Conservation (phyloP, 2,797 vertebrate genomes). For the Myotis daubentonii region DNA sequence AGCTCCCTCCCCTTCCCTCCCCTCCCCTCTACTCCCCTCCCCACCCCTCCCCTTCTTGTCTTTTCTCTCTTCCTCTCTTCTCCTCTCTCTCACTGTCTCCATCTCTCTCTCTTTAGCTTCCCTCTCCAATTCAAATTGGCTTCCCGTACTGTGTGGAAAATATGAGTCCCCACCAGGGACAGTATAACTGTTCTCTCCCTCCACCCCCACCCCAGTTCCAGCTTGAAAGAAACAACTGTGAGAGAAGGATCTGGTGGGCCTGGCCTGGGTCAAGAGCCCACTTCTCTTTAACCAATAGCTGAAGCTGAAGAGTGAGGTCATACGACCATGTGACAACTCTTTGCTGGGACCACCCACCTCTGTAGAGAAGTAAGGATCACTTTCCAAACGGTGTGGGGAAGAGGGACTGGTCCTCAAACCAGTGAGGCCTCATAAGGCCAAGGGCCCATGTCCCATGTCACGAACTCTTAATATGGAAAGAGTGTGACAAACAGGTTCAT, state of each 20-base stretch:
- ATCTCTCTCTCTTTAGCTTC: background rate
- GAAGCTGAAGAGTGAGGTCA: background rate
- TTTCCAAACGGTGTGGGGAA: background rate
- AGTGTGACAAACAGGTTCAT: background rate
- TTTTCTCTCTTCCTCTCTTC: too few relatives aligned
- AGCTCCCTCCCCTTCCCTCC: background rate
- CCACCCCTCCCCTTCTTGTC: fast-evolving
- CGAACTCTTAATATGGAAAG: background rate
- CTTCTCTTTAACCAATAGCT: background rate
- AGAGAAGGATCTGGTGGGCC: background rate
- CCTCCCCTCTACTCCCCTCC: too few relatives aligned
- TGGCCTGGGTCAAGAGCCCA: background rate
- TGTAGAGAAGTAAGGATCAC: background rate
- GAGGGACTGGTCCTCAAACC: background rate
- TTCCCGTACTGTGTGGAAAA: background rate
- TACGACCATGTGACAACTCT: background rate
- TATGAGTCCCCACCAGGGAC: background rate
- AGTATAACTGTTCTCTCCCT: background rate
- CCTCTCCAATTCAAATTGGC: background rate
- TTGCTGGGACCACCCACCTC: background rate
- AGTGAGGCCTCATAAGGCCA: background rate
- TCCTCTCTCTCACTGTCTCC: background rate
- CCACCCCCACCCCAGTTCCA: background rate
- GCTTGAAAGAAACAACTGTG: background rate
- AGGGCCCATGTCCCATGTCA: fast-evolving